Evolutionary conservation across 1,140 invertebrate species (phyloP).

Genomic region (Plutomurus gul): DNA sequence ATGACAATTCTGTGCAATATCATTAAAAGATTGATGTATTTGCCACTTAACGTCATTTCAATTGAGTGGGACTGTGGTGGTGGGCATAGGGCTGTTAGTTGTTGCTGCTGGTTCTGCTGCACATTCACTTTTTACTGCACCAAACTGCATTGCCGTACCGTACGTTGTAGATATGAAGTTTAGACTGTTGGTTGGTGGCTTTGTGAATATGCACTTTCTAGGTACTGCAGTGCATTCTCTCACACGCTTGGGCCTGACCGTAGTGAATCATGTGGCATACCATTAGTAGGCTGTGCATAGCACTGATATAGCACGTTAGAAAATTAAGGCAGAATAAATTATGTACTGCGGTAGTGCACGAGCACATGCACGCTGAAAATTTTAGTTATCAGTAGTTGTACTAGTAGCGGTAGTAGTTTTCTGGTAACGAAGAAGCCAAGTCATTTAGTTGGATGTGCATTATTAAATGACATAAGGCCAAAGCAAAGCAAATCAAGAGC

Average conservation of each 20-base stretch:
- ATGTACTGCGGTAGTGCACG: too few species aligned
- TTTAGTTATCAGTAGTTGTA: not conserved
- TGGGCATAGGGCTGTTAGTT: not conserved
- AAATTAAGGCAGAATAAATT: too few species aligned
- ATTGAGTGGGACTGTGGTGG: slow-evolving; percentile 24
- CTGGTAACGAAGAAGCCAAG: not conserved
- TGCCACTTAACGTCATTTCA: slow-evolving; percentile 51
- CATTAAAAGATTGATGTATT: slow-evolving; percentile 48
- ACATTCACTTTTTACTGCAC: not conserved
- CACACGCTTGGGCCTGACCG: too few species aligned
- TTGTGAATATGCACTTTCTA: too few species aligned
- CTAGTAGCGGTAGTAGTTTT: not conserved
- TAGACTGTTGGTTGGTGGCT: too few species aligned
- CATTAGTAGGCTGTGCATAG: too few species aligned
- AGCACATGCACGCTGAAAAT: too few species aligned
- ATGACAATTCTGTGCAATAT: slow-evolving; percentile 11
- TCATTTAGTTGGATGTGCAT: not conserved
- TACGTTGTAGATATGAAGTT: too few species aligned
- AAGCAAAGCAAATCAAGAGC: not conserved
- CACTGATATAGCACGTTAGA: too few species aligned
- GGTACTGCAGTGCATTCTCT: too few species aligned
- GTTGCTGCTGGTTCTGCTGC: not conserved
- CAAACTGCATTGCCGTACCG: not conserved
- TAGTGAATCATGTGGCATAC: too few species aligned
- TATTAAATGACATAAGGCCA: not conserved